Evolutionary conservation across 2,113 vertebrate species (phyloP), one percentile per base, ranked within the genome.

Genomic region (Pholis gunnellus): DNA sequence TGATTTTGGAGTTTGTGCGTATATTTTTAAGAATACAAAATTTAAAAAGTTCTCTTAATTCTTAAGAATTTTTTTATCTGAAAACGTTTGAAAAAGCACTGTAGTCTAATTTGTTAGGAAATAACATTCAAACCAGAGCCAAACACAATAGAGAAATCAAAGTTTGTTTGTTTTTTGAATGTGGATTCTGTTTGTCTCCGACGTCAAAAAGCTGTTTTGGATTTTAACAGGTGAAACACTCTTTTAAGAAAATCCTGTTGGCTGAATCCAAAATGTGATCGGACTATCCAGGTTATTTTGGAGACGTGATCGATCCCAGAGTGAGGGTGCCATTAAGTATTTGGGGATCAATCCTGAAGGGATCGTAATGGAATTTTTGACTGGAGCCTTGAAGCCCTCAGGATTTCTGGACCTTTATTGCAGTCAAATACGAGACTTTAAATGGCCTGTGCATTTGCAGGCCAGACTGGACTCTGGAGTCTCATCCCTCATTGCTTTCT

Each of bases 401-500:
- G 91, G 90, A 81, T 87, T 91, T 91, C 86, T 81, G 87, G 83
- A 80, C 83, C 83, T 85, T 85, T 90, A 89, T 91, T 91, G 87
- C 80, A 90, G 72, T 90, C 85, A 91, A 89, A 91, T 92, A 91
- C 86, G 81, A 81, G 80, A 89, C 78, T 91, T 90, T 84, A 90
- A 92, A 91, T 87, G 90, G 75, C 85, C 56, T 88, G 78, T 87
- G 85, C 91, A 93, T 91, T 90, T 86, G 80, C 78, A 88, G 92
- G 90, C 89, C 92, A 90, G 90, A 91, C 94, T 88, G 89, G 90
- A 92, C 90, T 92, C 84, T 89, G 74, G 87, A 93, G 88, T 78
- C 86, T 93, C 94, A 94, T 95, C 92, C 87, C 89, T 95, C 93
- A 95, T 78, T 90, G 89, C 90, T 88, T 92, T 90, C 88, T 91